Evolutionary conservation across 2,797 vertebrate species (phyloP).

Genomic region (Parambassis ranga): DNA sequence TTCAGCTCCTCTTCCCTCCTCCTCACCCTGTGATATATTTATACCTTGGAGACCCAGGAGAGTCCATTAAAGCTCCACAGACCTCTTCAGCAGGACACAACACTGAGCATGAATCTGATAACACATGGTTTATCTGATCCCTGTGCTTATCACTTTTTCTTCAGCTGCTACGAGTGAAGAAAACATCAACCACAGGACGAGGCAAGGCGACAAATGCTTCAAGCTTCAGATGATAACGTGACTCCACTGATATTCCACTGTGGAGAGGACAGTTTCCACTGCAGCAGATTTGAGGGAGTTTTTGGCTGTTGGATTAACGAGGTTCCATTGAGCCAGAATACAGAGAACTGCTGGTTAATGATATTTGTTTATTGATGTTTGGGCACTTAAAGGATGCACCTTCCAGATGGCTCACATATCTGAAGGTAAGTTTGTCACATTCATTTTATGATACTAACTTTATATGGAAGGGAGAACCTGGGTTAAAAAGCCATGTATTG

Average conservation of each 20-base stretch:
- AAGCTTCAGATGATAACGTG: not conserved
- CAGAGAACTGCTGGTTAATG: not conserved
- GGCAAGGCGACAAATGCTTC: not conserved
- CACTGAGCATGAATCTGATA: conserved; percentile 26
- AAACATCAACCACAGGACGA: not conserved
- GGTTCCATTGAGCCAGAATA: not conserved
- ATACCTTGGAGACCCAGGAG: conserved; percentile 62
- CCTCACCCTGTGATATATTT: conserved; percentile 69
- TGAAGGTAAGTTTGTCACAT: conserved; percentile 66
- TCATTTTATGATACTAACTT: too few relatives aligned
- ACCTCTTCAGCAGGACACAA: conserved; percentile 42
- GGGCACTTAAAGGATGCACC: conserved; percentile 5
- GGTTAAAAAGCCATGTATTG: not conserved
- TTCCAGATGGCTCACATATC: conserved; percentile 22
- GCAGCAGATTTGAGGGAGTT: not conserved
- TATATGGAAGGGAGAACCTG: too few relatives aligned
- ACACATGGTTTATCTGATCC: not conserved
- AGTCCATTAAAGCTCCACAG: conserved; percentile 46
- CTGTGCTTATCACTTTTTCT: not conserved
- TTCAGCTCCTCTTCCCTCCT: conserved; percentile 46
- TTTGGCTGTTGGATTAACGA: not conserved
- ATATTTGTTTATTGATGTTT: not conserved
- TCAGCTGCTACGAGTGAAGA: not conserved
- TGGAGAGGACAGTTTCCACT: not conserved
- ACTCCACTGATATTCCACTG: not conserved